Evolutionary conservation across 2,113 vertebrate genomes (phyloP), one percentile per base, ranked within the genome.

Genomic region (Lepus americanus): DNA sequence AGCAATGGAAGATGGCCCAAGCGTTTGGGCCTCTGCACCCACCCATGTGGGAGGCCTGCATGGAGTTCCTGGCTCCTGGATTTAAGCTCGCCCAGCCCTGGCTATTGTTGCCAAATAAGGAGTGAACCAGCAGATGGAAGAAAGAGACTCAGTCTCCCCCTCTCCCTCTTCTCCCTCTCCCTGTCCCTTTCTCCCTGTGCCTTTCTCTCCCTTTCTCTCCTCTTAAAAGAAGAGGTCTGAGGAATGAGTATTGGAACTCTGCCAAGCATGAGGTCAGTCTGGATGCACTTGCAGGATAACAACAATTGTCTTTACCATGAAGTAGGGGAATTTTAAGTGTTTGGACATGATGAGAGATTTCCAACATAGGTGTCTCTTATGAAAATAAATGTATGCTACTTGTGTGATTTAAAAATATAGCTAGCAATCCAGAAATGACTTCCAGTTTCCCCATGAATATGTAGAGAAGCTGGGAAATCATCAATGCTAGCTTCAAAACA

Each of bases 231-330:
- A 59, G 55, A 94, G 10, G 14, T 87, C 17, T 76, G 44, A 91
- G 17, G 51, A 64, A 14, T 33, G n/a, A 95, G 27, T 93, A 49
- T 90, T 72, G 36, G 64, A 89, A 82, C 27, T 23, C 29, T 86
- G 19, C 6, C 3, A 7, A 78, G 13, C 63, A 31, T 4, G 9
- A 79, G 27, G 49, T 64, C 64, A 86, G 27, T 74, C 17, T 59
- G 55, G 53, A 69, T 69, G 27, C 36, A 64, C 49, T 88, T 88
- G 67, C 1, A 94, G 12, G 7, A 14, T 78, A 36, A 31, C 67
- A 33, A 66, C 66, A 89, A 77, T 88, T 19, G 73, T 49, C 31
- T 78, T 95, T 74, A 25, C 9, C 5, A 29, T 39, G 73, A 80
- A 10, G 6, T 61, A 51, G 5, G 19, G 61, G 29, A 2, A 84